Evolutionary conservation across 2,888 invertebrate genomes (phyloP), one percentile per base, ranked within the genome.

Genomic region (Dryococelus australis): DNA sequence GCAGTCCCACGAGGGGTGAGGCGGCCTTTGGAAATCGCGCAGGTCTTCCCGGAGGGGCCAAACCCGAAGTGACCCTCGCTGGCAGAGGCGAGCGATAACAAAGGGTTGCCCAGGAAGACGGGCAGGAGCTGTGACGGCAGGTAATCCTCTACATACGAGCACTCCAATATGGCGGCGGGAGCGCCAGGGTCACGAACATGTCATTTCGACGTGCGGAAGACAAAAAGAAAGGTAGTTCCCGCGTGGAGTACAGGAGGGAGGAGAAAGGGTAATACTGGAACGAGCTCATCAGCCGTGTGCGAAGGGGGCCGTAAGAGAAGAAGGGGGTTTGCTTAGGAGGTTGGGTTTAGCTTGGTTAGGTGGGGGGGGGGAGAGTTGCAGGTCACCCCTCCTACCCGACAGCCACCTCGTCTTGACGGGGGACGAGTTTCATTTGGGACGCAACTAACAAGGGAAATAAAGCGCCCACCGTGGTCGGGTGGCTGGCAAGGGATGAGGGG

Each of bases 381-480:
- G 65, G 24, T 65, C 65, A 16, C 65, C 65, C 24, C 65, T 13
- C 24, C 20, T 65, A 12, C 65, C 24, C 65, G 65, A 24, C 65
- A 12, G 47, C 47, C 47, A 47, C 47, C 47, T 12, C 47, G 47
- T 47, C 47, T 47, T 47, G 47, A 47, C 65, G 24, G 65, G 65
- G 65, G 65, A 24, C 20, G 65, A 65, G 65, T 65, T 65, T 65
- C 65, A 65, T 65, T 65, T 65, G 65, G 65, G 65, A 65, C 65
- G 65, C 65, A 65, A 65, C 65, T 65, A 65, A 65, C 65, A 65
- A 65, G 65, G 65, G 65, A 65, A 65, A 65, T 65, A 65, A 65
- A 65, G 65, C 8, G 65, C 65, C 65, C n/a, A 5, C 65, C 5
- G 65, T 12, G 65, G 65, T 65, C 65, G 65, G 20, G 47, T n/a